Base-by-base conservation (phyloP, 1,140 invertebrate species). In the Aplysia californica region DNA sequence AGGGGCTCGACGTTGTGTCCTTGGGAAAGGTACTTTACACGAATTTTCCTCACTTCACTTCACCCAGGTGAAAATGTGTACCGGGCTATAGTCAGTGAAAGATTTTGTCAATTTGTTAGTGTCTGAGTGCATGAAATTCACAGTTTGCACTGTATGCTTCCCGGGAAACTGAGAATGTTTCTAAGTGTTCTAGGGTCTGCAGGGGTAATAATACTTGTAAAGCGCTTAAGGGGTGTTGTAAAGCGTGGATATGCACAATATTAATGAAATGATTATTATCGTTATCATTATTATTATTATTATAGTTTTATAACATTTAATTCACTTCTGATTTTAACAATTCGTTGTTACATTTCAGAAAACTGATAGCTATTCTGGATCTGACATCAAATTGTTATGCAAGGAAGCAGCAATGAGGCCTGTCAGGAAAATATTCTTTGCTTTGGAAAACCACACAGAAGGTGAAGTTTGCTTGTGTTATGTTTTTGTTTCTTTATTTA, bases 301-400 rank as follows among this genome's bases (percentile, higher is more conserved):
- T 26, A 10, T n/a, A 26, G 10, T 26, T 10, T 61, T 61, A 50
- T 33, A 20, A 2, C 39, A 1, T 39, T 33, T 4, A 55, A 10
- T 21, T 5, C 21, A 21, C 0, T 58, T 15, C 18, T 21, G n/a
- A 15, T 31, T 23, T 21, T 59, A n/a, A 61, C 73, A 80, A 61
- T 71, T 59, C 66, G 36, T 78, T 76, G 68, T 39, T 58, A 5
- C 71, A 74, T 84, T 89, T 29, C 82, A 92, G 92, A 88, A 91
- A 79, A 95, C 95, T 0, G 92, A 94, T 29, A 93, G 93, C 3
- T 98, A 96, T 86, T 95, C 95, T 5, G 95, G 96, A 5, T 95
- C 95, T 26, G 96, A 98, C 86, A 93, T 98, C n/a, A 94, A 94
- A 81, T 87, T 95, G 78, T 92, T 96, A 15, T 96, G 95, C 84